Evolutionary conservation across 2,888 invertebrate genomes (phyloP).

Genomic region (Lasioglossum zephyrum): DNA sequence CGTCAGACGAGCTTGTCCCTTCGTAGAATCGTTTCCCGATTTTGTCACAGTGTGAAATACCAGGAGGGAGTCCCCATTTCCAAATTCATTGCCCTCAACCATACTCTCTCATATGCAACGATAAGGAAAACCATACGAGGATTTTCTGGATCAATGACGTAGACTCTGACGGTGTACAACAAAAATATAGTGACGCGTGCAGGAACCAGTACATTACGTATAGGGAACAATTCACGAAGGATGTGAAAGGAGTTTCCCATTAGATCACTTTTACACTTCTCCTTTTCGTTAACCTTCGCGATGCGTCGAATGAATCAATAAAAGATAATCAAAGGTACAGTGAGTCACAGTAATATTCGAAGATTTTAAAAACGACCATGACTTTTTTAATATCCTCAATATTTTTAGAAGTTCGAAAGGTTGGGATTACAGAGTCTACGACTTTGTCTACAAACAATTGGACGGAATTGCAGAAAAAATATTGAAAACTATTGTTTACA

Average conservation of each 20-base stretch:
- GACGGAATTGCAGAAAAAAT: too few relatives aligned
- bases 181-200: neutral
- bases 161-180: neutral
- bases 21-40: slow-evolving; percentile 29
- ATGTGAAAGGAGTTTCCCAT: slow-evolving; percentile 14
- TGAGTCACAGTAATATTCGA: too few relatives aligned
- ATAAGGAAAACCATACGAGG: slow-evolving; percentile 36
- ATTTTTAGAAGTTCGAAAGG: too few relatives aligned
- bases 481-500: too few relatives aligned
- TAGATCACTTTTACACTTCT: neutral
- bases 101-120: neutral
- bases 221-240: too few relatives aligned
- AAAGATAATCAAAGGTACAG: neutral
- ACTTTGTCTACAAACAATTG: too few relatives aligned
- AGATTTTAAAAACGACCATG: too few relatives aligned
- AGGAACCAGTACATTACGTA: neutral
- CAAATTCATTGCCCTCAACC: neutral
- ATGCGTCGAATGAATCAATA: neutral
- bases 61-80: slow-evolving; percentile 31
- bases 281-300: neutral
- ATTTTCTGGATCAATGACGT: slow-evolving; percentile 11
- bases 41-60: neutral
- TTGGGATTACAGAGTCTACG: too few relatives aligned
- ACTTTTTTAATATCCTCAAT: too few relatives aligned
- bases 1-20: slow-evolving; percentile 33